Conservation (phyloP, 2,113 vertebrate species). For the Suncus etruscus region DNA sequence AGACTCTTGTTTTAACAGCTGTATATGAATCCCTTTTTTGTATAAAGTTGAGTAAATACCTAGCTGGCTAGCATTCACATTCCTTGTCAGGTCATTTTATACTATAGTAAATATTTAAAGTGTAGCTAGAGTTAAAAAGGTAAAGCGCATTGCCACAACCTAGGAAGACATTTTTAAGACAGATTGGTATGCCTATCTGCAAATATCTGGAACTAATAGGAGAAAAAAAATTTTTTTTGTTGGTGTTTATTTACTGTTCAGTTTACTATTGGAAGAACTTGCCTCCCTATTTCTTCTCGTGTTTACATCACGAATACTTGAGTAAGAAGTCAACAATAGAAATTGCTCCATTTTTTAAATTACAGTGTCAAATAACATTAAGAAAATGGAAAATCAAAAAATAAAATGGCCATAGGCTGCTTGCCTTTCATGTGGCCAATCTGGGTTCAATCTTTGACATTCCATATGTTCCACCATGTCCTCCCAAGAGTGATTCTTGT, state of each 20-base stretch:
- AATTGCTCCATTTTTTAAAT: conserved; percentile 64
- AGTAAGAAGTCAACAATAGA: conserved; percentile 61
- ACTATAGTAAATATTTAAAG: conserved; percentile 57
- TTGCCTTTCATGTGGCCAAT: too few relatives aligned
- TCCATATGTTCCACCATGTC: too few relatives aligned
- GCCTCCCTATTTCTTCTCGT: conserved; percentile 61
- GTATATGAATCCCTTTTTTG: conserved; percentile 11
- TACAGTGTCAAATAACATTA: conserved; percentile 64
- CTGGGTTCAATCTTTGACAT: too few relatives aligned
- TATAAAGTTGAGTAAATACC: conserved; percentile 62
- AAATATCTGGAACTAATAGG: conserved; percentile 79
- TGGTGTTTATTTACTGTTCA: conserved; percentile 75
- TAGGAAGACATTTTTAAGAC: conserved; percentile 67
- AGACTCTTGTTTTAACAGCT: neutral
- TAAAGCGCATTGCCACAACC: conserved; percentile 64
- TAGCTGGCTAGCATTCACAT: conserved; percentile 63
- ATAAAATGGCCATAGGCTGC: conserved; percentile 49
- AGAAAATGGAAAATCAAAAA: conserved; percentile 69
- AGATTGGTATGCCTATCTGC: conserved; percentile 79
- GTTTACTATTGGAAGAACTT: conserved; percentile 50
- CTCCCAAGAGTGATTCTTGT: too few relatives aligned
- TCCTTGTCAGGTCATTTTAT: conserved; percentile 69
- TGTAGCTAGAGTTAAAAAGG: conserved; percentile 62
- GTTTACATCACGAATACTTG: conserved; percentile 67
- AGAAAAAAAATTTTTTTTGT: conserved; percentile 62